A percentile compares a stretch with the other conserved stretches of the same genome.
phyloP scores from a whole-genome alignment of 2,797 vertebrate genomes.

The Rhinatrema bivittatum region DNA sequence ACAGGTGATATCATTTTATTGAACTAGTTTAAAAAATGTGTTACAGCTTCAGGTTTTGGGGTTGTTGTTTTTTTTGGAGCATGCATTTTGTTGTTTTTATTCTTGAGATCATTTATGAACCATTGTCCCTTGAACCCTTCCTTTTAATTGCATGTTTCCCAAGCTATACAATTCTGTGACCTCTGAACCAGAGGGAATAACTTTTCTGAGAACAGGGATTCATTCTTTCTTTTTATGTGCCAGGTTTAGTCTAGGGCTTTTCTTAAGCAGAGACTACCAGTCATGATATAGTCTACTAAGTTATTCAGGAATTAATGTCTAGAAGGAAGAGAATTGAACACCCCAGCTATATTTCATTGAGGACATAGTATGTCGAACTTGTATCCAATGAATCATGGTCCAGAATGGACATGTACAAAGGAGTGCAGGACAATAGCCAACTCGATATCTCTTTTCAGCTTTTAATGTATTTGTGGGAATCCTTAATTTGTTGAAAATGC shows the following conservation, averaged over 20 bases:
- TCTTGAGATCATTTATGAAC: too few species aligned
- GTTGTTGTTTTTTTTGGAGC: too few species aligned
- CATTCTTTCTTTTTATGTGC: conserved; percentile 7
- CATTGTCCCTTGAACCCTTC: too few species aligned
- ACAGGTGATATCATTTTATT: too few species aligned
- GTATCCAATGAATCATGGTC: not conserved
- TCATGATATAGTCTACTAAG: too few species aligned
- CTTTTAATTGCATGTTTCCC: too few species aligned
- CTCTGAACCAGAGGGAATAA: not conserved
- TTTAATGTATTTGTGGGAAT: not conserved
- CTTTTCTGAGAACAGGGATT: not conserved
- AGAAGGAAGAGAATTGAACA: conserved; percentile 1
- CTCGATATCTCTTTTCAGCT: not conserved
- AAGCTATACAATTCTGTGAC: too few species aligned
- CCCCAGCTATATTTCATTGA: conserved; percentile 1
- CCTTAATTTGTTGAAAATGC: not conserved
- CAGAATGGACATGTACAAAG: not conserved
- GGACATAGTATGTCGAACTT: not conserved
- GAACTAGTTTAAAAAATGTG: too few species aligned
- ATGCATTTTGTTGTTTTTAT: too few species aligned
- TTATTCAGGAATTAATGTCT: not conserved
- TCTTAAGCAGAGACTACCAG: not conserved
- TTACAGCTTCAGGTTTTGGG: too few species aligned
- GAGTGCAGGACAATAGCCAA: not conserved
- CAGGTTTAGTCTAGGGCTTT: not conserved